Conservation (phyloP, 2,113 vertebrate species). For the Tapirus terrestris region DNA sequence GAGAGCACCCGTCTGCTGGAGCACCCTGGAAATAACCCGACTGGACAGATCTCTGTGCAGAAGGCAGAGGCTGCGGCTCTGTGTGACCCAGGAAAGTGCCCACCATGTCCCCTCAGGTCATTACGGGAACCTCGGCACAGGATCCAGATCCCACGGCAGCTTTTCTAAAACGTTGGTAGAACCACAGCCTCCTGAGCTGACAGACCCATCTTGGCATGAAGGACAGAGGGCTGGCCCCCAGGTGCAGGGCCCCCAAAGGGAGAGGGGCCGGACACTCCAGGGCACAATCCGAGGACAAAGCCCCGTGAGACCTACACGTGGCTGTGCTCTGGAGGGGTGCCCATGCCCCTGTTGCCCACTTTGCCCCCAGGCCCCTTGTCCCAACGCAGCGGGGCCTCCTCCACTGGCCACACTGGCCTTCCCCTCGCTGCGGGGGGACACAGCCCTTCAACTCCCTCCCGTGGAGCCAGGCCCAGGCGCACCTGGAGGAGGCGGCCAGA, state of each 20-base stretch:
- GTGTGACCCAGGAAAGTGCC: neutral
- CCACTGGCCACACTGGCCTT: fast-evolving
- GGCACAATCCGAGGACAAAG: neutral
- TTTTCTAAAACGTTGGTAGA: neutral
- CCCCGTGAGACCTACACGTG: too few species aligned
- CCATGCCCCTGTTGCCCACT: too few species aligned
- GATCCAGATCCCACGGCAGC: neutral
- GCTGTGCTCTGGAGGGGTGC: too few species aligned
- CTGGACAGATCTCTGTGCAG: neutral
- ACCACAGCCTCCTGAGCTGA: neutral
- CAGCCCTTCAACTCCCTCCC: neutral
- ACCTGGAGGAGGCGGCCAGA: too few species aligned
- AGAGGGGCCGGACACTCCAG: neutral
- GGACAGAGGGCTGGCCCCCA: neutral
- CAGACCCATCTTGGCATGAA: neutral
- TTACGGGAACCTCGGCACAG: neutral
- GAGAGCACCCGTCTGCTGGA: fast-evolving
- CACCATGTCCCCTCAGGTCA: neutral
- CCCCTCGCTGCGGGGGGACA: too few species aligned
- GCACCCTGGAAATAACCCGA: neutral
- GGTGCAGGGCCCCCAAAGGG: neutral
- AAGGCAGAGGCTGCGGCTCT: neutral
- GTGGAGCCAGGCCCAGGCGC: too few species aligned
- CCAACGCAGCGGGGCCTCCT: neutral
- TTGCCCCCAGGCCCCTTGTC: too few species aligned